Evolutionary conservation across 2,797 vertebrate genomes (phyloP), one percentile per base, ranked within the genome.

Genomic region (Ctenopoma kingsleyae): DNA sequence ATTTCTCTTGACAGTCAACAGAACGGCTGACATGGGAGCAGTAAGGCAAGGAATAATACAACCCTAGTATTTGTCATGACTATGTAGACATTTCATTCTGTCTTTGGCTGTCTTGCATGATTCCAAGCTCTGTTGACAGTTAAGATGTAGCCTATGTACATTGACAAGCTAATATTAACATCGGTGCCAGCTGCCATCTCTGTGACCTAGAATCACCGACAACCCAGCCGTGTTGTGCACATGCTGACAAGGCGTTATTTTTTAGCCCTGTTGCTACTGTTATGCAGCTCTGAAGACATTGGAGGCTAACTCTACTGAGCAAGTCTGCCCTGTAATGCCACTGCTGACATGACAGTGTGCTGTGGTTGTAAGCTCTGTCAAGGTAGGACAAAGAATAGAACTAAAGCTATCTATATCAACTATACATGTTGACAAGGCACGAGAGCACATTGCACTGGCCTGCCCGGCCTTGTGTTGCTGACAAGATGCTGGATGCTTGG

Each of bases 391-490:
- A 57, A 58, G 54, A 76, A 52, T 44, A 54, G 46, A 76, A 84
- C 72, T 63, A 82, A 80, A 74, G 65, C 38, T 51, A 51, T 40
- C 62, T 36, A 44, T 76, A 76, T 77, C 13, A 25, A 76, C 81
- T 52, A 30, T 59, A 56, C 75, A 74, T 79, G 80, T 85, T 87
- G 88, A 87, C 84, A 86, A 69, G 77, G 76, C 50, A 22, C 35
- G 47, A 76, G 57, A 47, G 53, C 38, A 62, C 12, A 19, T 58
- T 36, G 35, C 10, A 5, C 68, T 22, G 25, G 48, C 59, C 65
- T 40, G 60, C 36, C 25, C 36, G 22, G 59, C 57, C 61, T 69
- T 25, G 74, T 72, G 61, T 35, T 23, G 15, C 52, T 86, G 86
- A 87, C 86, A 67, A 67, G 68, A 68, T 58, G 48, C 59, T 65